Evolutionary conservation across 1,140 invertebrate species (phyloP), one percentile per base, ranked within the genome.

Genomic region (Aphis gossypii): DNA sequence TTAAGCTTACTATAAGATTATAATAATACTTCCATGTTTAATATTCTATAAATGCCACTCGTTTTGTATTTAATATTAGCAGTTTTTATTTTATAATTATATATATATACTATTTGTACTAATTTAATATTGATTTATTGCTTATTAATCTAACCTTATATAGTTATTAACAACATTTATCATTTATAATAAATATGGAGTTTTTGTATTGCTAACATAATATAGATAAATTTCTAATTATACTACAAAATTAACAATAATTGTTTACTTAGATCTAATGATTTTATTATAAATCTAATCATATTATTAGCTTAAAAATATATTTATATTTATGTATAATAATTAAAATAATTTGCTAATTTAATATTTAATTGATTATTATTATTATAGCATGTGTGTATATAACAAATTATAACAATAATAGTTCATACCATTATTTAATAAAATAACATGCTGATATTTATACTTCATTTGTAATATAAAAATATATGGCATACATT

Each of bases 391-490:
- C 89, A 90, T 90, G 89, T 25, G 0, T 25, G 23, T 60, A 44
- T 30, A 11, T 60, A 60, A 90, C 4, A 44, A 90, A 90, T 38
- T 35, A 38, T 25, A 90, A 60, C 23, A 60, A 68, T 68, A 60
- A 38, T 76, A 76, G 60, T 76, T 76, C 14, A 76, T 89, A 56
- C 35, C 48, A 54, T 35, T 89, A 54, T 44, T 44, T 5, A 90
- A 68, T 90, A 25, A 56, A 90, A 90, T 68, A 90, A 90, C 89
- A 35, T 38, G 18, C 54, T 68, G 68, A 90, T 90, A 68, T 90
- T 88, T 25, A 9, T 90, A 25, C 41, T 56, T 41, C 11, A 56
- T 56, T 89, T 90, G n/a, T 89, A 38, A 54, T 56, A 3, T 56
- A 89, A 89, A 51, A 56, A 89, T 38, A 89, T 56, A 30, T 56